phyloP scores from a whole-genome alignment of 2,888 invertebrate genomes.

The Baronia brevicornis region DNA sequence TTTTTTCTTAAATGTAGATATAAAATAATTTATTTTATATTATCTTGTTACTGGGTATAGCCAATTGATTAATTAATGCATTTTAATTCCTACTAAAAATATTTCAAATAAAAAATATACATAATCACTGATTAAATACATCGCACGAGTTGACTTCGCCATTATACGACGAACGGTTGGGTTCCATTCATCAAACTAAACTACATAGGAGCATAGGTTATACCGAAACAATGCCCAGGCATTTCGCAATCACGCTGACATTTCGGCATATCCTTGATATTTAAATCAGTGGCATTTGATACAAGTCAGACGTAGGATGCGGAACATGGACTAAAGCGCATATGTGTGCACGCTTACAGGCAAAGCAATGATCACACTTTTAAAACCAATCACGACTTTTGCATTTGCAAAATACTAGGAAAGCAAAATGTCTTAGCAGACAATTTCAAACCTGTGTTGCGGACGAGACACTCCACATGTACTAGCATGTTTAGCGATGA shows the following conservation, averaged over 20 bases:
- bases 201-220: conserved; percentile 37
- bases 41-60: no score
- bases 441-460: background rate
- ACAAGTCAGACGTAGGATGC: conserved; percentile 54
- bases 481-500: conserved; percentile 8
- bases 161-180: conserved; percentile 15
- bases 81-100: no score
- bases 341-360: conserved; percentile 16
- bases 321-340: conserved; percentile 36
- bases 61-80: no score
- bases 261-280: conserved; percentile 72
- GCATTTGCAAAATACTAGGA: background rate
- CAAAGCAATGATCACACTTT: conserved; percentile 1
- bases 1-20: no score
- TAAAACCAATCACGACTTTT: conserved; percentile 10
- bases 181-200: conserved; percentile 25
- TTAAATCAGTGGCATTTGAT: conserved; percentile 58
- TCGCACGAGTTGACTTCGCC: no score
- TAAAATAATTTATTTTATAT: no score
- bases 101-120: no score
- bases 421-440: no score
- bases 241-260: conserved; percentile 60
- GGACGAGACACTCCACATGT: conserved; percentile 7
- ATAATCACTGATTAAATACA: no score
- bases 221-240: conserved; percentile 44